phyloP scores from a whole-genome alignment of 2,888 invertebrate genomes.

The Cosmopolites sordidus region DNA sequence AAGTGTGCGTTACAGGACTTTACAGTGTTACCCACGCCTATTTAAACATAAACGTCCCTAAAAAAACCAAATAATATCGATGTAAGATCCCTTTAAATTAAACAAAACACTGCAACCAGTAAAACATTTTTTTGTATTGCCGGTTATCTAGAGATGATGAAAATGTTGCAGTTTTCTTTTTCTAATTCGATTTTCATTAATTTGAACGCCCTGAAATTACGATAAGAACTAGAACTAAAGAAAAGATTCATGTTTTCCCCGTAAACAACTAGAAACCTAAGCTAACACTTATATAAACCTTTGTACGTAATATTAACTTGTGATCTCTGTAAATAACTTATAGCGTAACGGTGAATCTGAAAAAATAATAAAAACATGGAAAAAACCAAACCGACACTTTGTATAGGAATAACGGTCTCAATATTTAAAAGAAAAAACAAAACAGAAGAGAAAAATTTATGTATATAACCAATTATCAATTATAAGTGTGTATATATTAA shows the following conservation, averaged over 20 bases:
- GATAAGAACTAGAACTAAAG: conserved; percentile 13
- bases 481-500: conserved; percentile 1
- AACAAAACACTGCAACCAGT: not conserved
- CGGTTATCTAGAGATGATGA: too few relatives aligned
- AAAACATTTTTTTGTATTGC: too few relatives aligned
- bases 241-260: conserved; percentile 17
- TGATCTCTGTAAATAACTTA: conserved; percentile 46
- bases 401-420: not conserved
- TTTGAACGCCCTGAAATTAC: too few relatives aligned
- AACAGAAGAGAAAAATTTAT: not conserved
- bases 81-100: conserved; percentile 11
- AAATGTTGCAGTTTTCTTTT: too few relatives aligned
- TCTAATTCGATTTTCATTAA: too few relatives aligned
- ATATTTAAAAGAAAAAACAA: not conserved
- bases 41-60: conserved; percentile 55
- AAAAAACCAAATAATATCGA: not conserved
- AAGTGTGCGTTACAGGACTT: conserved; percentile 90
- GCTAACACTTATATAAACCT: conserved; percentile 27
- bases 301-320: conserved; percentile 48
- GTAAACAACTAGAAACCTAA: conserved; percentile 21
- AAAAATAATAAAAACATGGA: not conserved
- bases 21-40: conserved; percentile 83
- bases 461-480: not conserved
- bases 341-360: not conserved
- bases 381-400: not conserved